Percentiles rank a stretch among this genome's conserved stretches.
These are phyloP conservation scores for Campoletis raptor DNA, from an alignment of 2,888 invertebrate genomes.

Conservation along the genomic window DNA sequence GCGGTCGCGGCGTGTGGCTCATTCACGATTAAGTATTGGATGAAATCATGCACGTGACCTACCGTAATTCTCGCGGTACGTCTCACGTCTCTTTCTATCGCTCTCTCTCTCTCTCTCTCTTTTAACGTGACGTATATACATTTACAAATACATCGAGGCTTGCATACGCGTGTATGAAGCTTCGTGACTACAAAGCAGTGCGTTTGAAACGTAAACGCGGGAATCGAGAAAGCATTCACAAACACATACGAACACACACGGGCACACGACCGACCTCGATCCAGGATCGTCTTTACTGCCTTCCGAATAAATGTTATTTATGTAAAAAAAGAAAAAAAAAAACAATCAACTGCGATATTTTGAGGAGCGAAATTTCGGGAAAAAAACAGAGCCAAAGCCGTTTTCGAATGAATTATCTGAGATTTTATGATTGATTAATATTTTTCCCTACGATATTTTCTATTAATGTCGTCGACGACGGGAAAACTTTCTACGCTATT, in stretches of 20 bases:
- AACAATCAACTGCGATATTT: slow-evolving; percentile 2
- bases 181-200: slow-evolving; percentile 55
- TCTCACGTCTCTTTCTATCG: slow-evolving; percentile 27
- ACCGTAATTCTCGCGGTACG: slow-evolving; percentile 74
- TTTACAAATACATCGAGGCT: slow-evolving; percentile 10
- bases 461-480: neutral
- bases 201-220: slow-evolving; percentile 78
- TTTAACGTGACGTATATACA: slow-evolving; percentile 43
- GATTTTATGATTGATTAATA: neutral
- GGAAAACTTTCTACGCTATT: neutral
- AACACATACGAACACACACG: neutral
- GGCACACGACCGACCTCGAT: slow-evolving; percentile 64
- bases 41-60: slow-evolving; percentile 80
- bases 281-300: slow-evolving; percentile 38
- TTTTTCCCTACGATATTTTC: neutral
- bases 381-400: neutral
- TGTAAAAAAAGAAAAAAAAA: neutral
- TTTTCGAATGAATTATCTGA: neutral
- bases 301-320: neutral
- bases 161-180: slow-evolving; percentile 15
- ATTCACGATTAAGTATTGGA: slow-evolving; percentile 79
- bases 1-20: slow-evolving; percentile 66
- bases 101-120: slow-evolving; percentile 17
- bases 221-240: slow-evolving; percentile 64
- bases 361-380: neutral